These are phyloP conservation scores for Puffinus mauretanicus DNA, from an alignment of 2,113 vertebrate genomes.

Conservation along the genomic window DNA sequence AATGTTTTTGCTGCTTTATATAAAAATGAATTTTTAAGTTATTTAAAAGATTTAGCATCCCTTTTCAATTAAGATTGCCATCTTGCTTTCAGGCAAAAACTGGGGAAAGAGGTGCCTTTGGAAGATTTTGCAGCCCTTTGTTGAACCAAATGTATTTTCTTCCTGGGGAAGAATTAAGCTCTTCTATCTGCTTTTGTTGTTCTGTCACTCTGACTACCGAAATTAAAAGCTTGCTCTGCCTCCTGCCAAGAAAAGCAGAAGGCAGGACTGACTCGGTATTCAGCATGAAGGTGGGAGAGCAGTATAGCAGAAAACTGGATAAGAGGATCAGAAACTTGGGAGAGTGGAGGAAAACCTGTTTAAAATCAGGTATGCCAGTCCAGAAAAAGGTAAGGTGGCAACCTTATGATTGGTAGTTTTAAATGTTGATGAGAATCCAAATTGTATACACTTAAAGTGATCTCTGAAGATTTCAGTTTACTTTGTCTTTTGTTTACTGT, in stretches of 20 bases:
- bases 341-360: conserved; percentile 39
- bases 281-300: conserved; percentile 9
- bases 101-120: conserved; percentile 42
- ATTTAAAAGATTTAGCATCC: conserved; percentile 77
- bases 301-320: conserved; percentile 23
- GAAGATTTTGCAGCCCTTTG: conserved; percentile 39
- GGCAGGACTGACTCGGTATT: conserved; percentile 20
- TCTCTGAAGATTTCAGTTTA: conserved; percentile 72
- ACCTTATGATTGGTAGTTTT: conserved; percentile 77
- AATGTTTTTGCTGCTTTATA: conserved; percentile 82
- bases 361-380: conserved; percentile 53
- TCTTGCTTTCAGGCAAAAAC: conserved; percentile 71
- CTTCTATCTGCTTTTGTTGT: conserved; percentile 53
- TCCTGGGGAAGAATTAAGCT: conserved; percentile 65
- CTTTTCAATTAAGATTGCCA: conserved; percentile 78
- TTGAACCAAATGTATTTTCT: conserved; percentile 55
- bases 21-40: conserved; percentile 80
- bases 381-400: conserved; percentile 74
- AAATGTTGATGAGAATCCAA: conserved; percentile 67
- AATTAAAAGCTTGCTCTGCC: conserved; percentile 42
- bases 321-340: conserved; percentile 29
- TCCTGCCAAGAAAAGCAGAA: conserved; percentile 42
- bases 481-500: conserved; percentile 70
- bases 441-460: conserved; percentile 60
- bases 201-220: conserved; percentile 50